Base-by-base conservation (phyloP, 2,113 vertebrate genomes). In the Triplophysa tibetana region DNA sequence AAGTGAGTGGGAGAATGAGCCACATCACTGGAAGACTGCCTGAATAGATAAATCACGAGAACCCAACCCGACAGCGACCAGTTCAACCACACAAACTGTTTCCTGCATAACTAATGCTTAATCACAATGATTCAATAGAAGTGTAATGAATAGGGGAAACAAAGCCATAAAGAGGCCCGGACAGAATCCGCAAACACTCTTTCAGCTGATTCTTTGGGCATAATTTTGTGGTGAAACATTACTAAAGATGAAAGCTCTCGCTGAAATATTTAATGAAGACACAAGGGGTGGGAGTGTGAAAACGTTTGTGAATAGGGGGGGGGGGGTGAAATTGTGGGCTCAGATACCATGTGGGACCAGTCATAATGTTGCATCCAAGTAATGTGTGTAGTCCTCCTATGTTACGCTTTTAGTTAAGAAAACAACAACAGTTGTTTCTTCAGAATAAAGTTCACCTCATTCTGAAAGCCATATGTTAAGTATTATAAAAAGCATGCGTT, bases 401-500 rank as follows among this genome's bases (percentile, higher is more conserved):
- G 29, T 65, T 41, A 65, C 33, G 13, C 41, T 23, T 1, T 23
- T 5, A n/a, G 41, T 43, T 23, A 9, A 29, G 26, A 60, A 41
- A 73, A 60, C 70, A 58, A 68, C 3, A 10, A 56, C 33, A 56
- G 43, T 70, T 3, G 10, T 54, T 54, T 13, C 21, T 56, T 56
- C 19, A 60, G 29, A 7, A 56, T 19, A 0, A 75, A 60, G 61
- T 2, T 77, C 56, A 77, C 50, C 54, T n/a, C n/a, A 17, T 56
- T 58, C 54, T 58, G 19, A 58, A 21, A 26, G 54, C n/a, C 9
- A 52, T 21, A 77, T 66, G 7, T 70, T 63, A 3, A 43, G 54
- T 60, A 56, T 41, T 76, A 62, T 82, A 14, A 81, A 16, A 80
- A 75, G 63, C 82, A 69, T 5, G 29, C 52, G 17, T 38, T 41